Evolutionary conservation across 1,140 invertebrate species (phyloP).

Genomic region (Hylyphantes graminicola): DNA sequence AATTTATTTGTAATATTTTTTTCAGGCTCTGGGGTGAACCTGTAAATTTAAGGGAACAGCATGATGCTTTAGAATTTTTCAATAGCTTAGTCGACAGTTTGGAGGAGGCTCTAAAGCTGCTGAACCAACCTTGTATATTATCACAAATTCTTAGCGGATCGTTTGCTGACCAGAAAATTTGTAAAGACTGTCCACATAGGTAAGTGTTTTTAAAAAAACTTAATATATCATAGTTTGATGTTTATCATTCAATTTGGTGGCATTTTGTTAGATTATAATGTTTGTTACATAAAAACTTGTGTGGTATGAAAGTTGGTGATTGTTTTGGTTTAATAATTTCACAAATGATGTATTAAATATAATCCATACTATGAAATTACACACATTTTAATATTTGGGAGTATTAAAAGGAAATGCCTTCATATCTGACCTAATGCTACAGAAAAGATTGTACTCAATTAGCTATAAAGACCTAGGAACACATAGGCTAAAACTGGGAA

Average conservation of each 20-base stretch:
- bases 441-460: too few relatives aligned
- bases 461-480: too few relatives aligned
- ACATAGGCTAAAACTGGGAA: too few relatives aligned
- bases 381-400: too few relatives aligned
- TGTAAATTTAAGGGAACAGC: slow-evolving; percentile 96
- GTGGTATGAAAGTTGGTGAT: too few relatives aligned
- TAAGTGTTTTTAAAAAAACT: too few relatives aligned
- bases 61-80: slow-evolving; percentile 99
- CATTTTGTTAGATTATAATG: background rate
- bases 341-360: background rate
- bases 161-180: slow-evolving; percentile 99
- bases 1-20: slow-evolving; percentile 9
- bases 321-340: background rate
- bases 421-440: too few relatives aligned
- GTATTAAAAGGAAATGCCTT: too few relatives aligned
- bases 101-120: slow-evolving; percentile 94
- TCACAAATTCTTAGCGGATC: slow-evolving; percentile 95
- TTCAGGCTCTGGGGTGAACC: slow-evolving; percentile 87
- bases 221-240: too few relatives aligned
- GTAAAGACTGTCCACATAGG: slow-evolving; percentile 97
- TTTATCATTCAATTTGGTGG: background rate
- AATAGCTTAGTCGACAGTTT: slow-evolving; percentile 97
- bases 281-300: too few relatives aligned
- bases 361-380: too few relatives aligned
- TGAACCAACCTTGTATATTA: slow-evolving; percentile 92